These are phyloP conservation scores for Ahaetulla prasina DNA, from an alignment of 2,113 vertebrate genomes.

Conservation along the genomic window DNA sequence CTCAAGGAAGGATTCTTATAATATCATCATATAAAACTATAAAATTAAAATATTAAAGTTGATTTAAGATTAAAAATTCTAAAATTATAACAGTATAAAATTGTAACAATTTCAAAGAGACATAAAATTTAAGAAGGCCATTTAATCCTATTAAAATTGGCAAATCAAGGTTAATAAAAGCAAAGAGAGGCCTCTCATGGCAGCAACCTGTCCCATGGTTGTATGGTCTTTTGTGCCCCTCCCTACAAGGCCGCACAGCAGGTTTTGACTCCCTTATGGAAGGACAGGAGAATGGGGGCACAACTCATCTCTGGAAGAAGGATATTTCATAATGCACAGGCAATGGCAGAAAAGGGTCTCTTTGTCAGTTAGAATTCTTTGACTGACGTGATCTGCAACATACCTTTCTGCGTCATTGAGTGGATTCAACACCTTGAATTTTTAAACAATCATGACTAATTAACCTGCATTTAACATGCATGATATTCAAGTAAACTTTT, in stretches of 20 bases:
- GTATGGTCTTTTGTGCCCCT: neutral
- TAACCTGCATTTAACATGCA: neutral
- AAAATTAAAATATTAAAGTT: neutral
- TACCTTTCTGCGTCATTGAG: too few species aligned
- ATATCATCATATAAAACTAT: neutral
- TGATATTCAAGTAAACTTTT: neutral
- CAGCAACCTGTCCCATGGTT: neutral
- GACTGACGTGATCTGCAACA: too few species aligned
- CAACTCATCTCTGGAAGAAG: neutral
- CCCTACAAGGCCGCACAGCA: neutral
- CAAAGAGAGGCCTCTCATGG: neutral
- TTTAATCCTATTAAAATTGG: neutral
- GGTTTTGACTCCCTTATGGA: neutral
- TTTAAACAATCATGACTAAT: neutral
- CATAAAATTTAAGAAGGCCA: neutral
- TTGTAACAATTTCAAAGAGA: neutral
- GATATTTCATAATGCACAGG: neutral
- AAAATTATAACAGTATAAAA: neutral
- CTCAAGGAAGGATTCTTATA: neutral
- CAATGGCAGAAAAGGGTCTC: too few species aligned
- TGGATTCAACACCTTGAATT: neutral
- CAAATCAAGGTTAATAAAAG: neutral
- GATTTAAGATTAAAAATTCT: neutral
- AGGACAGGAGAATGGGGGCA: neutral
- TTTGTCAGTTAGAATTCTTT: too few species aligned